phyloP scores from a whole-genome alignment of 2,113 vertebrate genomes.

The Silurus asotus region DNA sequence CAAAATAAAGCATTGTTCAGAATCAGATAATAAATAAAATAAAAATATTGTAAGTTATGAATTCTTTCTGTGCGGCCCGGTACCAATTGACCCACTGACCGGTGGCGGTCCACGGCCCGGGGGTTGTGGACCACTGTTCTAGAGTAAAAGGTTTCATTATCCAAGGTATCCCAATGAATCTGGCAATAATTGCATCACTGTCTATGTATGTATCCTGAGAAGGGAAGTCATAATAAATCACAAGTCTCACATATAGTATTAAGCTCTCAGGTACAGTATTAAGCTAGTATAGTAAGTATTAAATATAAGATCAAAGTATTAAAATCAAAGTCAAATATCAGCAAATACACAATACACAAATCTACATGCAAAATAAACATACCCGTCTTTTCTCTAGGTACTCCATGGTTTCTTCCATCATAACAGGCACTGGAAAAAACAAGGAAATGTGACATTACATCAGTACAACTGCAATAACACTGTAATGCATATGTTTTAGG shows the following conservation, averaged over 20 bases:
- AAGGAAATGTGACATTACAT: not conserved
- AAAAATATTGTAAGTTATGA: too few species aligned
- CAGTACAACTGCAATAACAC: not conserved
- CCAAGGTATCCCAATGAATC: not conserved
- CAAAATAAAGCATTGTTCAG: too few species aligned
- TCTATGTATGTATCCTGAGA: not conserved
- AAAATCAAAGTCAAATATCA: not conserved
- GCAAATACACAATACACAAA: not conserved
- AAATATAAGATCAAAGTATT: not conserved
- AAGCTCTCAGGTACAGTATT: too few species aligned
- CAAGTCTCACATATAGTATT: not conserved
- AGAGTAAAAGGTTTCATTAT: not conserved
- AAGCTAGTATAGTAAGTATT: too few species aligned
- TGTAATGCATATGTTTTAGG: not conserved
- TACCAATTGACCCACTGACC: too few species aligned
- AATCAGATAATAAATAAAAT: too few species aligned
- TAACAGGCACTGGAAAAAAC: constrained; percentile 82
- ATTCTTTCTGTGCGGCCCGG: too few species aligned
- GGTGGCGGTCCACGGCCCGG: too few species aligned
- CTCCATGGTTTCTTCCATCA: constrained; percentile 93
- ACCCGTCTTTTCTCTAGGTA: constrained; percentile 94
- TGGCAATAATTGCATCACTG: not conserved
- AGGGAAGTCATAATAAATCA: not conserved
- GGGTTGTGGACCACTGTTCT: not conserved
- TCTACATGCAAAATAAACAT: constrained; percentile 10